phyloP scores from a whole-genome alignment of 2,888 invertebrate genomes.

The Dromius quadrimaculatus region DNA sequence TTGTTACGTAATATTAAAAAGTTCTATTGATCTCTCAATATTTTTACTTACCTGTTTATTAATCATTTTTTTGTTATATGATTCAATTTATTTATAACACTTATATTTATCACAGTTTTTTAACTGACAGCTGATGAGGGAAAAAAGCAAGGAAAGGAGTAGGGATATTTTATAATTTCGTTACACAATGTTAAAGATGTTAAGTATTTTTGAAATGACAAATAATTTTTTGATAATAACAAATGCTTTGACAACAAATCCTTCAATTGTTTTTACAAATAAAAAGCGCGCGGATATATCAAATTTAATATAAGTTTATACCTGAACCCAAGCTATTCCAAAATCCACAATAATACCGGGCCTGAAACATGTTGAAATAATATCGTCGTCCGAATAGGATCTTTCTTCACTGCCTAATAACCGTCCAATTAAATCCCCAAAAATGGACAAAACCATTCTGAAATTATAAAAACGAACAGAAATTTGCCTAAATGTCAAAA shows the following conservation, averaged over 20 bases:
- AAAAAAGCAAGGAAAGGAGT: no score
- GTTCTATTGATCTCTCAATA: background rate
- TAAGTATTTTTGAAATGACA: no score
- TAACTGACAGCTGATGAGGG: no score
- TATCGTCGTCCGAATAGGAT: constrained; percentile 15
- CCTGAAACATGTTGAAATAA: constrained; percentile 56
- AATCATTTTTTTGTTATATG: background rate
- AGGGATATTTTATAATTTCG: no score
- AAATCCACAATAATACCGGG: constrained; percentile 60
- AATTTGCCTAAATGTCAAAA: background rate
- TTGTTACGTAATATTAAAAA: constrained; percentile 8
- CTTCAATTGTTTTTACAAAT: no score
- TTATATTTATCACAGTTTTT: no score
- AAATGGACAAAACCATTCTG: constrained; percentile 38
- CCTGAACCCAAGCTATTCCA: constrained; percentile 59
- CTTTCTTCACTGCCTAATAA: constrained; percentile 19
- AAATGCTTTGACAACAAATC: no score
- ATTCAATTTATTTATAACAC: no score
- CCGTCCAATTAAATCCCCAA: constrained; percentile 34
- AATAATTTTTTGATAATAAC: no score
- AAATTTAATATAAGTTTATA: background rate
- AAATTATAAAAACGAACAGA: constrained; percentile 4
- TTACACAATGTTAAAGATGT: no score
- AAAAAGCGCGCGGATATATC: background rate
- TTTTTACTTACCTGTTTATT: constrained; percentile 11